phyloP scores from a whole-genome alignment of 1,140 invertebrate genomes.

The Polypedilum vanderplanki region DNA sequence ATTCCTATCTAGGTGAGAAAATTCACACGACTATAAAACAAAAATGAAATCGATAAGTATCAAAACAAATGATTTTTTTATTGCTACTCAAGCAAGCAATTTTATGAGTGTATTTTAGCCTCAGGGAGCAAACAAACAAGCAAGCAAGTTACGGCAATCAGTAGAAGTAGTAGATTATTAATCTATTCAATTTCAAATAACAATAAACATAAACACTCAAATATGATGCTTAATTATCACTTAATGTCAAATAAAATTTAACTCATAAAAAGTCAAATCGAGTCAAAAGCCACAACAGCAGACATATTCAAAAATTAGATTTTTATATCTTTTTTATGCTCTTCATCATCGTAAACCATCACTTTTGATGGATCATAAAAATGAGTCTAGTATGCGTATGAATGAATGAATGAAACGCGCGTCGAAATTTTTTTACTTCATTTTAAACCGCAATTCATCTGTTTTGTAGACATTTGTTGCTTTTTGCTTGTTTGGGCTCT shows the following conservation, averaged over 20 bases:
- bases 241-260: neutral
- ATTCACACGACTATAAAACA: too few species aligned
- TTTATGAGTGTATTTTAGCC: too few species aligned
- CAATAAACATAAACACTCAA: neutral
- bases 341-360: slow-evolving; percentile 21
- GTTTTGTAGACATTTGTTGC: slow-evolving; percentile 23
- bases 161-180: too few species aligned
- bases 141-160: too few species aligned
- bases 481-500: neutral
- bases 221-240: neutral
- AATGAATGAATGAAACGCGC: neutral
- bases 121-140: too few species aligned
- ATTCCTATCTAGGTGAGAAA: too few species aligned
- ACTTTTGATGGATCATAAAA: slow-evolving; percentile 24
- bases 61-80: too few species aligned
- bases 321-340: slow-evolving; percentile 24
- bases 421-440: too few species aligned
- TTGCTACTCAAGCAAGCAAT: too few species aligned
- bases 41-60: too few species aligned
- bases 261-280: neutral
- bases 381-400: neutral
- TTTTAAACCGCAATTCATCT: slow-evolving; percentile 21
- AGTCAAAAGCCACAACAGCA: neutral
- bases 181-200: too few species aligned
- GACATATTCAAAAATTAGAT: neutral